These are phyloP conservation scores for Nemotelus pantherinus DNA, from an alignment of 2,888 invertebrate genomes.

Conservation along the genomic window DNA sequence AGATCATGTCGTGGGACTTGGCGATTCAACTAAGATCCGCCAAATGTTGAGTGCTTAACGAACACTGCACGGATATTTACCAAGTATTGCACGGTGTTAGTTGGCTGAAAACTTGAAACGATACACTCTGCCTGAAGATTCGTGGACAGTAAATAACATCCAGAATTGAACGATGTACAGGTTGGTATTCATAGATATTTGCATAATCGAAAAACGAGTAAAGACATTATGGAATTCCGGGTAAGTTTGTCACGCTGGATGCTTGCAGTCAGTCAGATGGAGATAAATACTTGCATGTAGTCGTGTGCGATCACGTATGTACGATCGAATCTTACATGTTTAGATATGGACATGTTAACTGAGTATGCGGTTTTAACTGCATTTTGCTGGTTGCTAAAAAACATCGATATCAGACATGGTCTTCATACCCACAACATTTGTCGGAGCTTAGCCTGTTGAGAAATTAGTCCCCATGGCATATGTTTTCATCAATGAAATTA, in stretches of 20 bases:
- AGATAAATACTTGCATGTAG: background rate
- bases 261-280: background rate
- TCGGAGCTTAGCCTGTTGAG: no score
- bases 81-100: background rate
- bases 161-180: constrained; percentile 20
- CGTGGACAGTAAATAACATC: no score
- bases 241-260: constrained; percentile 19
- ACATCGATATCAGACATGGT: no score
- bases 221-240: constrained; percentile 42
- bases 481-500: no score
- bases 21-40: background rate
- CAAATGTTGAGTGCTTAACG: background rate
- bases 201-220: constrained; percentile 36
- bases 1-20: constrained; percentile 3
- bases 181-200: constrained; percentile 10
- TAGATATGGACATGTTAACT: no score
- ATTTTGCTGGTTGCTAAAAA: no score
- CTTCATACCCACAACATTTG: no score
- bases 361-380: no score
- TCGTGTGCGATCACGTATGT: no score
- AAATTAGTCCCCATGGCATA: no score
- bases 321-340: no score
- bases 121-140: background rate
- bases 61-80: background rate
- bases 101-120: background rate